phyloP scores from a whole-genome alignment of 2,113 vertebrate genomes.

The Ageneiosus marmoratus region DNA sequence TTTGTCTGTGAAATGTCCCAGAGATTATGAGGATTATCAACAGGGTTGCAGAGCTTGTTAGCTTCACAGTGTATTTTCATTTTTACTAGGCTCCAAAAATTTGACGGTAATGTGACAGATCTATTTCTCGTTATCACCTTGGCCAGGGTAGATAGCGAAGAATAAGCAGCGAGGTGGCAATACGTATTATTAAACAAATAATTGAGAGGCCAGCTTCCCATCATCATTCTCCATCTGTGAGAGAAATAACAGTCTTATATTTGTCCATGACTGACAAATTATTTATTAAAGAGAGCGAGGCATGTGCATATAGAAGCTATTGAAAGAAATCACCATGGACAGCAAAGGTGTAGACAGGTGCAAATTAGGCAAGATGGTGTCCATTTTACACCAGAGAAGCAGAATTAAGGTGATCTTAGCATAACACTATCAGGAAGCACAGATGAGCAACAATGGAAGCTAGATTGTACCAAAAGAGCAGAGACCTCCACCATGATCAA shows the following conservation, averaged over 20 bases:
- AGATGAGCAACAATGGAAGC: not conserved
- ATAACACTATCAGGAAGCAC: not conserved
- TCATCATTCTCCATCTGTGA: not conserved
- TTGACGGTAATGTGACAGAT: slow-evolving; percentile 49
- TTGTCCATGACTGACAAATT: not conserved
- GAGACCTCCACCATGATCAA: too few relatives aligned
- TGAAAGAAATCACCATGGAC: not conserved
- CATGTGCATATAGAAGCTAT: not conserved
- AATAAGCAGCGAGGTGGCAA: slow-evolving; percentile 35
- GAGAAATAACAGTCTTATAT: slow-evolving; percentile 15
- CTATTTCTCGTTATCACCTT: slow-evolving; percentile 48
- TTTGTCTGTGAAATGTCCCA: slow-evolving; percentile 55
- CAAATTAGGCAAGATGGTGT: not conserved
- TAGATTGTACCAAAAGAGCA: too few relatives aligned
- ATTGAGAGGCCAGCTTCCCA: slow-evolving; percentile 4
- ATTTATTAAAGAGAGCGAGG: slow-evolving; percentile 20
- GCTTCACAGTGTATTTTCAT: slow-evolving; percentile 56
- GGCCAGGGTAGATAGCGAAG: slow-evolving; percentile 38
- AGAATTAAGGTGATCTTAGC: not conserved
- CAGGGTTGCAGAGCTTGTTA: slow-evolving; percentile 57
- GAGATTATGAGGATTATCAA: slow-evolving; percentile 59
- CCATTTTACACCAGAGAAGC: not conserved
- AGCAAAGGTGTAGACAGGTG: not conserved
- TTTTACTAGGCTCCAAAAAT: slow-evolving; percentile 54
- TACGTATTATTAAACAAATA: slow-evolving; percentile 48